Evolutionary conservation across 2,113 vertebrate genomes (phyloP).

Genomic region (Neodon shergylaensis): DNA sequence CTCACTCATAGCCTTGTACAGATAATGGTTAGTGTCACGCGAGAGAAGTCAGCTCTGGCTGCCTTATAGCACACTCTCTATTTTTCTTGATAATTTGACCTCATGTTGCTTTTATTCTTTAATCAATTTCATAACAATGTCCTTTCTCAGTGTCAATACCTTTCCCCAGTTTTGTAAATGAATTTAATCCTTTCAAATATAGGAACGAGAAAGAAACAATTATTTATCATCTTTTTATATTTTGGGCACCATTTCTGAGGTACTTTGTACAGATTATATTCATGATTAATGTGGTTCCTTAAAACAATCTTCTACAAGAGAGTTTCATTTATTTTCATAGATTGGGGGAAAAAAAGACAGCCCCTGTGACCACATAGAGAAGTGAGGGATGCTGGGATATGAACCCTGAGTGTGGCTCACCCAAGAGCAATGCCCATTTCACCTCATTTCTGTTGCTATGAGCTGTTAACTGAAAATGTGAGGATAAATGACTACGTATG

Average conservation of each 20-base stretch:
- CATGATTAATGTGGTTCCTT: not conserved
- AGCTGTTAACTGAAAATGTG: not conserved
- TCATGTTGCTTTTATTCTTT: not conserved
- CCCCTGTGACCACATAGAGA: not conserved
- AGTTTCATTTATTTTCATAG: not conserved
- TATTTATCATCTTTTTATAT: not conserved
- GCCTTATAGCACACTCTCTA: not conserved
- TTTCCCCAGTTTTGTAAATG: not conserved
- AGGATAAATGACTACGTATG: not conserved
- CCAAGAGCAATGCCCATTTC: not conserved
- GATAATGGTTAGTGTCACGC: not conserved
- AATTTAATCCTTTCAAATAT: conserved; percentile 42
- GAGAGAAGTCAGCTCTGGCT: not conserved
- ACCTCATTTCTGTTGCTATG: not conserved
- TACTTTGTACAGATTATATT: not conserved
- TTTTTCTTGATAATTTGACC: not conserved
- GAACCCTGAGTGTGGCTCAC: not conserved
- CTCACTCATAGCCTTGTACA: not conserved
- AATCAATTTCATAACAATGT: not conserved
- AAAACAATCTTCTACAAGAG: not conserved
- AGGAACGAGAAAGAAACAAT: not conserved
- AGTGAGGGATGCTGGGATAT: not conserved
- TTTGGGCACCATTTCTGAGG: not conserved
- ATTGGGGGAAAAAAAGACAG: not conserved
- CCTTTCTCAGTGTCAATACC: not conserved